Evolutionary conservation across 2,888 invertebrate genomes (phyloP).

Genomic region (Cybosia mesomella): DNA sequence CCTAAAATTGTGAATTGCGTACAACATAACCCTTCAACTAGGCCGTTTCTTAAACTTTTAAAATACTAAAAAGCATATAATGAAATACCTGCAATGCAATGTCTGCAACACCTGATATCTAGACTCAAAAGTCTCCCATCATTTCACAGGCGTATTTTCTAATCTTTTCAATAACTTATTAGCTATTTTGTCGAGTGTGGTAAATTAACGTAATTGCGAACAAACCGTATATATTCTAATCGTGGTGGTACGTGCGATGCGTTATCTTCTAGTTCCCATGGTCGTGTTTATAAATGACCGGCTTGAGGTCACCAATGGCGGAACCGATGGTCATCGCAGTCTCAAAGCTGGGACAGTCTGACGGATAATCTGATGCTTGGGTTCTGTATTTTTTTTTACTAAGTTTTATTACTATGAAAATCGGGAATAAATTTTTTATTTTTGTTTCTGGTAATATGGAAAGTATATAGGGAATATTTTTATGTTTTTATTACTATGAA

Average conservation of each 20-base stretch:
- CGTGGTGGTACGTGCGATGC: conserved; percentile 79
- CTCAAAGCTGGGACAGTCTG: conserved; percentile 51
- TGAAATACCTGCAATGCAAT: neutral
- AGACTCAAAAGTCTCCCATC: neutral
- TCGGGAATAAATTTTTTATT: neutral
- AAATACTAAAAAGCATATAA: neutral
- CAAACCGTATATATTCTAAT: conserved; percentile 70
- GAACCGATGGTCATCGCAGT: conserved; percentile 79
- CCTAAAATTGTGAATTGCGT: no score
- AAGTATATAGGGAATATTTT: neutral
- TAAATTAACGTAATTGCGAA: conserved; percentile 59
- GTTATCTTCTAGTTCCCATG: conserved; percentile 82
- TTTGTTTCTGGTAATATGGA: neutral
- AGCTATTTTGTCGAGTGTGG: conserved; percentile 32
- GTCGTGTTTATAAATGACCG: conserved; percentile 82
- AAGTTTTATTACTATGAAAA: neutral
- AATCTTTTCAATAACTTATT: conserved; percentile 26
- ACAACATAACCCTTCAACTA: no score
- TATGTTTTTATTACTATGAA: neutral
- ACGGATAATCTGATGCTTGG: conserved; percentile 33
- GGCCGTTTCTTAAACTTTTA: neutral
- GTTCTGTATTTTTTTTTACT: conserved; percentile 28
- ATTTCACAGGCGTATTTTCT: conserved; percentile 5
- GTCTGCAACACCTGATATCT: neutral
- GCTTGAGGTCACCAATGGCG: conserved; percentile 76